Percentiles rank a stretch among this genome's conserved stretches.
phyloP scores from a whole-genome alignment of 2,113 vertebrate genomes.

The Vidua macroura region DNA sequence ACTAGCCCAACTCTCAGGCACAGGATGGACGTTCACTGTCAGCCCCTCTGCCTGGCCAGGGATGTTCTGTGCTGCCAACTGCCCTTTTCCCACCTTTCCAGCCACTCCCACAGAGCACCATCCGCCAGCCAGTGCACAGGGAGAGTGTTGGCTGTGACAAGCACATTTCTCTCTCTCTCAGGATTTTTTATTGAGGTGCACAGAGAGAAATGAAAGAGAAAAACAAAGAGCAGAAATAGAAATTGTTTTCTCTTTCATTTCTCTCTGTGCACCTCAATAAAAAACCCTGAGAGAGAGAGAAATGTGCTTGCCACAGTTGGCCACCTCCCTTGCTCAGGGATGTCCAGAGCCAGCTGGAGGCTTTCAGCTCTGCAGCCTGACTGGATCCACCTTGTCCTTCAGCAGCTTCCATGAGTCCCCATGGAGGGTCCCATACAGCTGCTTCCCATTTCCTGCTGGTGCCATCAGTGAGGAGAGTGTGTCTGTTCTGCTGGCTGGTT shows the following conservation, averaged over 20 bases:
- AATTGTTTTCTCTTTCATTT: no score
- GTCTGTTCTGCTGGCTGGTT: background rate
- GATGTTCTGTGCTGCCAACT: background rate
- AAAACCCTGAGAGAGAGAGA: no score
- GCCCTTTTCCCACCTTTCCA: background rate
- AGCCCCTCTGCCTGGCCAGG: background rate
- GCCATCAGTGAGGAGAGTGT: background rate
- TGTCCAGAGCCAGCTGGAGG: background rate
- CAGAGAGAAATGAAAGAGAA: no score
- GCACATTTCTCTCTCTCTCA: no score
- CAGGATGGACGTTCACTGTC: background rate
- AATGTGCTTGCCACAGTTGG: background rate
- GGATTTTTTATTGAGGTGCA: no score
- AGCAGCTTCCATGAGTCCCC: background rate
- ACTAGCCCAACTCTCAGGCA: background rate
- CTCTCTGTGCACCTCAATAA: no score
- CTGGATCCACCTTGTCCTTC: background rate
- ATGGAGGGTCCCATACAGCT: background rate
- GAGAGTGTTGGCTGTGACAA: no score
- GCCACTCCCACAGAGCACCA: background rate
- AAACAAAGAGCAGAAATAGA: no score
- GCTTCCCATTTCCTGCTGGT: background rate
- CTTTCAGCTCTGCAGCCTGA: background rate
- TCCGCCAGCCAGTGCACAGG: background rate
- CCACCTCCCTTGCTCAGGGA: background rate